A percentile compares a stretch with the other conserved stretches of the same genome.
Evolutionary conservation across 2,797 vertebrate species (phyloP).

Genomic region (Fringilla coelebs): DNA sequence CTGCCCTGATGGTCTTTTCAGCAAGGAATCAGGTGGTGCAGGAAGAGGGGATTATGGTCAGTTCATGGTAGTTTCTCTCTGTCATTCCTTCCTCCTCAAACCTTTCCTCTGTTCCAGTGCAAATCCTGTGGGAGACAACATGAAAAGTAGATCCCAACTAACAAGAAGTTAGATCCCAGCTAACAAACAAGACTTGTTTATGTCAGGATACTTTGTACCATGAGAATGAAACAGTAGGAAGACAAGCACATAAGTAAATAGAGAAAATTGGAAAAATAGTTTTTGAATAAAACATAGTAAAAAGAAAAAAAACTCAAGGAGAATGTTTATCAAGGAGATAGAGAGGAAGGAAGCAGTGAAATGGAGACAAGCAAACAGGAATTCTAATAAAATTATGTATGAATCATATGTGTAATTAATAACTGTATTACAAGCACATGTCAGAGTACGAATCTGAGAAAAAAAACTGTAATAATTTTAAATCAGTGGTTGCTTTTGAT

Average conservation of each 20-base stretch:
- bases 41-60: background rate
- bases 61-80: accelerated
- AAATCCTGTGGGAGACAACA: background rate
- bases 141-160: background rate
- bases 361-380: background rate
- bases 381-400: background rate
- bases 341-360: background rate
- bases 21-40: accelerated
- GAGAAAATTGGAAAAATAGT: background rate
- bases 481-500: background rate
- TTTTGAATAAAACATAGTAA: background rate
- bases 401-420: background rate
- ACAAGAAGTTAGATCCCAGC: background rate
- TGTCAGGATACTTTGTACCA: too few species aligned
- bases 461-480: background rate
- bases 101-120: background rate
- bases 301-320: background rate
- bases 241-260: background rate
- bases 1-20: background rate
- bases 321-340: background rate
- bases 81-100: background rate
- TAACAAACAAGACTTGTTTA: too few species aligned
- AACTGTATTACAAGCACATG: background rate
- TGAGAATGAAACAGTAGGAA: background rate
- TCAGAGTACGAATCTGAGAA: background rate